Conservation (phyloP, 2,888 invertebrate genomes). For the Andrena flavipes region DNA sequence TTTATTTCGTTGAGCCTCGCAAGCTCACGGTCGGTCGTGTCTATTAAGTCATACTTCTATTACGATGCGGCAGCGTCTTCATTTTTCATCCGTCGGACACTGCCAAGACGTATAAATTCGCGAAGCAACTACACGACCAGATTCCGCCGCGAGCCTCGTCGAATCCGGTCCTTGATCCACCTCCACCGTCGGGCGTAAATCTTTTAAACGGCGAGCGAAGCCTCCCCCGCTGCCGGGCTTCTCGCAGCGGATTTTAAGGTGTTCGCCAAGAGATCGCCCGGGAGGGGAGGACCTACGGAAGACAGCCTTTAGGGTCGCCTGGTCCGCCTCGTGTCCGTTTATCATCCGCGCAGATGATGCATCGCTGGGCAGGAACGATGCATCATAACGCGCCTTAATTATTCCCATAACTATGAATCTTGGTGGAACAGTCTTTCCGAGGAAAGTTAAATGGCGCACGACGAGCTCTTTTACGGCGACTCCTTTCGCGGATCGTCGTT, state of each 20-base stretch:
- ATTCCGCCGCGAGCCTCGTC: not conserved
- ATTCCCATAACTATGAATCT: conserved; percentile 47
- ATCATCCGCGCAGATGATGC: conserved; percentile 54
- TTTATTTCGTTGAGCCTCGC: conserved; percentile 31
- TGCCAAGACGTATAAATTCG: conserved; percentile 46
- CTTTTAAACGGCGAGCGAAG: not conserved
- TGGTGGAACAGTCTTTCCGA: conserved; percentile 6
- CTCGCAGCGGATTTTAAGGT: conserved; percentile 15
- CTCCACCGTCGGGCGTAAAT: conserved; percentile 13
- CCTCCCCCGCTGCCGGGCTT: conserved; percentile 31
- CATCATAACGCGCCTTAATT: conserved; percentile 55
- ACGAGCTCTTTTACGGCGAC: conserved; percentile 21
- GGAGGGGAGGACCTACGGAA: not conserved
- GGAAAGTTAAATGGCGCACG: conserved; percentile 31
- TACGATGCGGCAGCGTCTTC: conserved; percentile 18
- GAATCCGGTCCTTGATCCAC: conserved; percentile 25
- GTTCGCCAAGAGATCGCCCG: not conserved
- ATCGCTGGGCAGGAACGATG: conserved; percentile 44
- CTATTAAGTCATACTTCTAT: conserved; percentile 19
- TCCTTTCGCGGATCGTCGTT: not conserved
- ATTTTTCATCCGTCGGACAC: conserved; percentile 38
- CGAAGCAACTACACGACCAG: not conserved
- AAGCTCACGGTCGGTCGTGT: conserved; percentile 19
- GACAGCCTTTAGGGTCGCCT: conserved; percentile 4
- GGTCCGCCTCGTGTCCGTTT: conserved; percentile 31